A percentile compares a stretch with the other conserved stretches of the same genome.
Evolutionary conservation across 2,113 vertebrate species (phyloP).

Genomic region (Phrynocephalus versicolor): DNA sequence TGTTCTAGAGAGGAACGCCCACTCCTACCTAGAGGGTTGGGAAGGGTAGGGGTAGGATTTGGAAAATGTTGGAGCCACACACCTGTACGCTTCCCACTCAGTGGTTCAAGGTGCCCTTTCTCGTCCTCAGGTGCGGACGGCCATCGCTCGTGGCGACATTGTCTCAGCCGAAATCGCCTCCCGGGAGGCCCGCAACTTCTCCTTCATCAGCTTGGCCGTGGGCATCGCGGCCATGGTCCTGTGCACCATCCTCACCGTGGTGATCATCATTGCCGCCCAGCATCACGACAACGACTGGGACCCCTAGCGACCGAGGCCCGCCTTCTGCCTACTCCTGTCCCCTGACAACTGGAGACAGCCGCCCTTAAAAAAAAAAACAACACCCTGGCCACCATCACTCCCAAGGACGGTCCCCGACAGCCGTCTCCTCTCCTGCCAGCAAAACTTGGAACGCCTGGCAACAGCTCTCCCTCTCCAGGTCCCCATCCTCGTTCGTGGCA

Average conservation of each 20-base stretch:
- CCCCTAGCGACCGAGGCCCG: slow-evolving; percentile 68
- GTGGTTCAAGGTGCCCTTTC: background rate
- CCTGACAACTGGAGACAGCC: slow-evolving; percentile 82
- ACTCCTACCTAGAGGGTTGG: no score
- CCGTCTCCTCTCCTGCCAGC: background rate
- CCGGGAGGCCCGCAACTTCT: slow-evolving; percentile 92
- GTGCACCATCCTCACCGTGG: slow-evolving; percentile 93
- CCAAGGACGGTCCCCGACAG: background rate
- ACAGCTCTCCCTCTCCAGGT: background rate
- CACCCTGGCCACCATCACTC: slow-evolving; percentile 61
- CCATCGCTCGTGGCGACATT: slow-evolving; percentile 89
- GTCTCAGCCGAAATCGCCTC: slow-evolving; percentile 93
- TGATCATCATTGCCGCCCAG: slow-evolving; percentile 94
- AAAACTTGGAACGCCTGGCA: background rate
- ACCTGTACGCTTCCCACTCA: no score
- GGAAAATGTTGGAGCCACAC: no score
- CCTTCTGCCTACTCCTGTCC: background rate
- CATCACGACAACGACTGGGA: slow-evolving; percentile 95
- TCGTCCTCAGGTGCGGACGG: slow-evolving; percentile 84
- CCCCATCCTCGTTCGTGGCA: background rate
- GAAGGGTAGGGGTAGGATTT: no score
- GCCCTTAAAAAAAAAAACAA: slow-evolving; percentile 89
- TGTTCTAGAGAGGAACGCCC: no score
- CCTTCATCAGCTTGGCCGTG: slow-evolving; percentile 93
- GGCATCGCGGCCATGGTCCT: slow-evolving; percentile 93